Evolutionary conservation across 2,888 invertebrate genomes (phyloP), one percentile per base, ranked within the genome.

Genomic region (Scaptomyza caliginosa): DNA sequence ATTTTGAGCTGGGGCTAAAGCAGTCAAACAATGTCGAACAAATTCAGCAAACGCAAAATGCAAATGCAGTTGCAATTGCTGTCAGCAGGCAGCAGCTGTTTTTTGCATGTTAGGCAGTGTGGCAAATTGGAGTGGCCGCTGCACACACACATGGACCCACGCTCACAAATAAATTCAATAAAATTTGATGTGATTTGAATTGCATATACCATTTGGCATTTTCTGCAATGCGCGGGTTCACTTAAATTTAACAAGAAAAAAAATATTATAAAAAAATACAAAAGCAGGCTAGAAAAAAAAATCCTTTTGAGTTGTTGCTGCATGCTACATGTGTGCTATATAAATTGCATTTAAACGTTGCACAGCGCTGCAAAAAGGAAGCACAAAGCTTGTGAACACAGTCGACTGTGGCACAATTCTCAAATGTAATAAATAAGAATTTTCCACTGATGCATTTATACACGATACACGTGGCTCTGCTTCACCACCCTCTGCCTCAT

Each of bases 401-500:
- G 10, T 10, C 46, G 40, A 38, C 26, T 56, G 43, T 43, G 51
- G 28, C 52, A 56, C 68, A 67, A 60, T 81, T 70, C 77, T 54
- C 67, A 59, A 74, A 71, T 67, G 88, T 79, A 78, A 82, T 84
- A 74, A 79, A 74, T 88, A 70, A 51, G 64, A 66, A 68, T 67
- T 78, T 67, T 24, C 23, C 65, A 59, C 36, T 55, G 74, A 60
- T 77, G 71, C 77, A 63, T 72, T 70, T 80, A 70, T 59, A 63
- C 51, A 59, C 42, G 55, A 48, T 24, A 52, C 36, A 38, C 38
- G 57, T 57, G 52, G 30, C 16, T 38, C 21, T 11, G 8, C 17
- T 28, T 28, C 3, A 8, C 26, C 28, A 28, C 2, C 43, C 5
- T 4, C 2, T 4, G 10, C 17, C 8, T 16, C 8, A 4, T 13